phyloP scores from a whole-genome alignment of 1,140 invertebrate species.

The Rhynchophorus ferrugineus region DNA sequence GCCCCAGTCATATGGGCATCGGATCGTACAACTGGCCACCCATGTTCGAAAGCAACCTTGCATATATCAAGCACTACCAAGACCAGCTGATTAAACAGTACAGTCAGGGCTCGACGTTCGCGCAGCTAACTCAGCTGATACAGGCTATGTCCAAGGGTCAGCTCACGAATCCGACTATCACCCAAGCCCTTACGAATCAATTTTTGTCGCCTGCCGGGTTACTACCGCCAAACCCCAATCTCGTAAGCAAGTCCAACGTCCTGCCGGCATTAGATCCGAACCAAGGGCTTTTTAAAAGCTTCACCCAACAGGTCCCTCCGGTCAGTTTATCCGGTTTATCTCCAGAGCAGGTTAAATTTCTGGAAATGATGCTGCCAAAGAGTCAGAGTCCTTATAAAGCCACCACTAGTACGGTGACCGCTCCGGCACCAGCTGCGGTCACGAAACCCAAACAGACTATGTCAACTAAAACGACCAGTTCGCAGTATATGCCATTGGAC shows the following conservation, averaged over 20 bases:
- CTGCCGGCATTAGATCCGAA: background rate
- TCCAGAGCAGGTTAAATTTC: conserved; percentile 22
- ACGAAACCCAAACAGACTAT: background rate
- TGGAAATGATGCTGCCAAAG: conserved; percentile 19
- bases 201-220: conserved; percentile 20
- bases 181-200: conserved; percentile 18
- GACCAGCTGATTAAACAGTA: conserved; percentile 38
- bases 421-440: too few relatives aligned
- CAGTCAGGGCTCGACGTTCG: conserved; percentile 31
- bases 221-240: conserved; percentile 9
- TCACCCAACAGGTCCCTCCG: conserved; percentile 4
- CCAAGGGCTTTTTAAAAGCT: conserved; percentile 2
- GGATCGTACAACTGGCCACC: conserved; percentile 28
- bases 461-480: background rate
- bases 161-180: conserved; percentile 23
- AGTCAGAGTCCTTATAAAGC: background rate
- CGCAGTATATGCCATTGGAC: background rate
- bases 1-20: conserved; percentile 6
- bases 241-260: background rate
- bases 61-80: conserved; percentile 36
- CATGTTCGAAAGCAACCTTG: conserved; percentile 19
- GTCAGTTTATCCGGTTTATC: background rate
- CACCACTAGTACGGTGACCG: background rate
- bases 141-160: conserved; percentile 26
- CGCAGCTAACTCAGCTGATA: conserved; percentile 27